These are phyloP conservation scores for Brachypalpus laphriformis DNA, from an alignment of 2,888 invertebrate genomes.

Conservation along the genomic window DNA sequence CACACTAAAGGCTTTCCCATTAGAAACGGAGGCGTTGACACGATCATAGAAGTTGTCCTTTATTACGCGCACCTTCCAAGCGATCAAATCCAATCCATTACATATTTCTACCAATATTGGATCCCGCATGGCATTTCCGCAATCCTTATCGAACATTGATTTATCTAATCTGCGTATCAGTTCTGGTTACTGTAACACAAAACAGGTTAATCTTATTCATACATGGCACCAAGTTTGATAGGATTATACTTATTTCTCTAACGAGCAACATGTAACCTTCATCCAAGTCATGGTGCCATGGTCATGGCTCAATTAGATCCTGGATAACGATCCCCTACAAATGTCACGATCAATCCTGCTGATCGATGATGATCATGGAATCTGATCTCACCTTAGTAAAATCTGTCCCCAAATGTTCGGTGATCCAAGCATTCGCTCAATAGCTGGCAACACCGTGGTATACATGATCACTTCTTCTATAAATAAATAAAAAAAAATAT, in stretches of 20 bases:
- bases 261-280: conserved; percentile 83
- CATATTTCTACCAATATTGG: conserved; percentile 62
- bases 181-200: conserved; percentile 68
- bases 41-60: conserved; percentile 45
- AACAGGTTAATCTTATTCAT: not conserved
- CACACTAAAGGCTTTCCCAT: conserved; percentile 78
- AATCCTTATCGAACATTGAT: conserved; percentile 50
- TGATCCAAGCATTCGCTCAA: conserved; percentile 67
- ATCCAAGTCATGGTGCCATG: conserved; percentile 83
- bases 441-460: conserved; percentile 66
- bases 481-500: no score
- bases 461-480: conserved; percentile 75
- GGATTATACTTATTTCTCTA: conserved; percentile 80
- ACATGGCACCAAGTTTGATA: not conserved
- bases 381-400: conserved; percentile 50
- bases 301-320: conserved; percentile 80
- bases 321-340: conserved; percentile 71
- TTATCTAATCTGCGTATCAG: conserved; percentile 53
- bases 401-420: conserved; percentile 48
- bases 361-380: not conserved
- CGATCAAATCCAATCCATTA: conserved; percentile 61
- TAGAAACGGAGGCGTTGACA: not conserved
- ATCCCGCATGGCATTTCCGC: conserved; percentile 23
- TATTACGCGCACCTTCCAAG: conserved; percentile 50
- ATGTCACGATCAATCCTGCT: not conserved